Evolutionary conservation across 2,888 invertebrate species (phyloP).

Genomic region (Nasonovia ribisnigri): DNA sequence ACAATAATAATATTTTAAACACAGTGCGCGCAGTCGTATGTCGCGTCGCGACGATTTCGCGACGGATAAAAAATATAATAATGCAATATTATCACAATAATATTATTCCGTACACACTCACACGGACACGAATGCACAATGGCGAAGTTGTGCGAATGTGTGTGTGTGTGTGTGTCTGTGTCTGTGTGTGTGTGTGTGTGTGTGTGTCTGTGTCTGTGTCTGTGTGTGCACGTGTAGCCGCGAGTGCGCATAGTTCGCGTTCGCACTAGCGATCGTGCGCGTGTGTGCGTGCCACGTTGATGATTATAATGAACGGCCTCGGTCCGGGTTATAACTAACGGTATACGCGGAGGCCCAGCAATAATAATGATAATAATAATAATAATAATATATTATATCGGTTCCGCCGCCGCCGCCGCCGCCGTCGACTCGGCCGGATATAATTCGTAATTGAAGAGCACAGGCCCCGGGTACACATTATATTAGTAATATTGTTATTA

Average conservation of each 20-base stretch:
- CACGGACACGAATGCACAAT: background rate
- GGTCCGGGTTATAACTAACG: conserved; percentile 56
- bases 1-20: background rate
- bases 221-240: background rate
- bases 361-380: conserved; percentile 12
- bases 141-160: background rate
- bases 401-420: conserved; percentile 27
- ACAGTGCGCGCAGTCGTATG: background rate
- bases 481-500: no score
- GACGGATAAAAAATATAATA: background rate
- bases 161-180: background rate
- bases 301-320: conserved; percentile 53
- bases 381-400: conserved; percentile 29
- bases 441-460: conserved; percentile 59
- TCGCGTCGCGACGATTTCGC: background rate
- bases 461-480: background rate
- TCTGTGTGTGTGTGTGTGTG: no score
- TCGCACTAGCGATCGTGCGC: background rate
- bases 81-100: background rate
- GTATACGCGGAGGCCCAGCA: conserved; percentile 44
- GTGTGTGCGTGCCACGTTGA: background rate
- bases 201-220: no score
- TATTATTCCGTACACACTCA: background rate
- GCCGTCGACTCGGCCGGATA: conserved; percentile 47
- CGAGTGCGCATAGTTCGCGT: conserved; percentile 26